Conservation (phyloP, 2,113 vertebrate genomes). For the Rhinoptilus africanus region DNA sequence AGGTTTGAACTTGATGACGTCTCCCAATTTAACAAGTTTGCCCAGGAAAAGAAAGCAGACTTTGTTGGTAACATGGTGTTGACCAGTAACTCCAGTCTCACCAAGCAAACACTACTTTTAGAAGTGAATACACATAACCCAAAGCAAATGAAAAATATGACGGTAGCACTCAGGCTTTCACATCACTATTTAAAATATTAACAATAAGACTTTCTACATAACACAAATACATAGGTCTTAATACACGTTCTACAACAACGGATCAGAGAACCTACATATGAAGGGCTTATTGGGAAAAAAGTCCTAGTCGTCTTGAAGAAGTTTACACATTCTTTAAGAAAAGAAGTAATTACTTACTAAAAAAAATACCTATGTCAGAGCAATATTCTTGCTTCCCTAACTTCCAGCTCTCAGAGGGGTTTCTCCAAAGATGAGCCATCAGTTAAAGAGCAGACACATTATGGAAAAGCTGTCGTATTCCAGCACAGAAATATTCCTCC, state of each 20-base stretch:
- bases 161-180: neutral
- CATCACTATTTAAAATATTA: slow-evolving; percentile 23
- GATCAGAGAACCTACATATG: slow-evolving; percentile 1
- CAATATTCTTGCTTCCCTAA: slow-evolving; percentile 24
- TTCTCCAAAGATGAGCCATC: neutral
- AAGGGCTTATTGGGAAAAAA: neutral
- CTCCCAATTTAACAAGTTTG: neutral
- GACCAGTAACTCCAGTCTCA: neutral
- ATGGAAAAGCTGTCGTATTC: slow-evolving; percentile 4
- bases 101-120: neutral
- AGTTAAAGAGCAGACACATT: slow-evolving; percentile 47
- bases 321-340: slow-evolving; percentile 64
- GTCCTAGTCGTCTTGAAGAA: neutral
- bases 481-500: slow-evolving; percentile 17
- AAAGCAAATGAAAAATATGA: neutral
- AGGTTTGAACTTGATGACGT: neutral
- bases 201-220: slow-evolving; percentile 3
- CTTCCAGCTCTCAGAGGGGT: neutral
- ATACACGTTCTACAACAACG: neutral
- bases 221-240: slow-evolving; percentile 30
- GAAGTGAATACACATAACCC: slow-evolving; percentile 1
- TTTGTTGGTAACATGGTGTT: neutral
- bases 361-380: slow-evolving; percentile 18
- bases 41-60: neutral
- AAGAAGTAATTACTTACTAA: slow-evolving; percentile 33